Evolutionary conservation across 2,113 vertebrate species (phyloP).

Genomic region (Bettongia penicillata): DNA sequence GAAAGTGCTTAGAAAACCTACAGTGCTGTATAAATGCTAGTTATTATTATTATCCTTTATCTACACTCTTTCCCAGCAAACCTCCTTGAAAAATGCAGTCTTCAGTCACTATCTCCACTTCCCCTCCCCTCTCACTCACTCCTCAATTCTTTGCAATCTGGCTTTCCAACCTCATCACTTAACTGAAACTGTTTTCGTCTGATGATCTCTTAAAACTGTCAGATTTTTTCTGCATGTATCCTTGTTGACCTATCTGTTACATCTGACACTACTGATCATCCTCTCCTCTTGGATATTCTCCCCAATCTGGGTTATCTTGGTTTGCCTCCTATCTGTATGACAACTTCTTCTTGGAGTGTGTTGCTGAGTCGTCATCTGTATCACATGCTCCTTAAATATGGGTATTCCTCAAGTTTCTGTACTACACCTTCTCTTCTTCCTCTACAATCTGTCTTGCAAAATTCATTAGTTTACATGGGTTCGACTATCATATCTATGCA

Average conservation of each 20-base stretch:
- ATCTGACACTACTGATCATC: background rate
- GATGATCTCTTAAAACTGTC: background rate
- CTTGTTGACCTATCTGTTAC: background rate
- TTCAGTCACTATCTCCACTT: background rate
- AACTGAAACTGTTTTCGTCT: background rate
- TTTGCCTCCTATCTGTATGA: background rate
- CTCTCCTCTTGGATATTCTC: background rate
- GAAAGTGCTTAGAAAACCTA: background rate
- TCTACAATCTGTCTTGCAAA: background rate
- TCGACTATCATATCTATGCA: background rate
- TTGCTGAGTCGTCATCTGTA: background rate
- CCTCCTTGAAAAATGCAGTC: background rate
- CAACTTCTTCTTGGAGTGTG: background rate
- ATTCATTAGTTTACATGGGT: background rate
- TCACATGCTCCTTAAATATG: background rate
- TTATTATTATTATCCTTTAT: background rate
- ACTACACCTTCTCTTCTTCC: background rate
- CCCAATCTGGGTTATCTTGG: background rate
- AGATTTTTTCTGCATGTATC: background rate
- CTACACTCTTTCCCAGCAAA: background rate
- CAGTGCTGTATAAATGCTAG: background rate
- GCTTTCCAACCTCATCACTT: background rate
- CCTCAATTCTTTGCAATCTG: background rate
- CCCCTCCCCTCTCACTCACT: background rate
- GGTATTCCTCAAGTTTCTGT: background rate